Evolutionary conservation across 2,888 invertebrate genomes (phyloP), one percentile per base, ranked within the genome.

Genomic region (Cheilosia soror): DNA sequence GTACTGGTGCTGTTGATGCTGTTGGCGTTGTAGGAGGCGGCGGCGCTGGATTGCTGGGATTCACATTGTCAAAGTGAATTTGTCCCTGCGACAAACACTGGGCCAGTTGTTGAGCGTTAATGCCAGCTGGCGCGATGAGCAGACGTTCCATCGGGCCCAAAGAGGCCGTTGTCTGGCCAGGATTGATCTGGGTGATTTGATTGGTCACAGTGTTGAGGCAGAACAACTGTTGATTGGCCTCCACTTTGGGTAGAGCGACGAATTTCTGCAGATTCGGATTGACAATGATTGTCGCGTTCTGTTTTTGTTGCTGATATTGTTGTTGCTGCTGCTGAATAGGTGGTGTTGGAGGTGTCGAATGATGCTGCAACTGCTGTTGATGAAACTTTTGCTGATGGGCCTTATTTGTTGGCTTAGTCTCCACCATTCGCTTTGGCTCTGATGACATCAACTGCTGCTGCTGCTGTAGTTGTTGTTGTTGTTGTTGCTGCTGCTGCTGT

Each of bases 131-230:
- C 1, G 92, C 93, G 42, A 92, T 92, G 25, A 92, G 82, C 40
- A 92, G 73, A 3, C 92, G 89, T 83, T 92, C 92, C 88, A 92
- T 89, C n/a, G 92, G 91, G 1, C 91, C 91, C 49, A 92, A 89
- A 2, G 92, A 90, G 0, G 92, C 92, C 0, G 92, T 90, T 2
- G 92, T 92, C 82, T 92, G 92, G 2, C 89, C 90, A 2, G 92
- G 90, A 88, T 90, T 91, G 47, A 93, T 91, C 42, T 92, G 92
- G 4, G 92, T 92, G n/a, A 92, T 92, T 85, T 92, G 92, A 89
- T 92, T 93, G 49, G 91, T 92, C 2, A 92, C 88, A 4, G 92
- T 92, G 79, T 92, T 92, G 11, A 93, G 88, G 31, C 92, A 92
- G 79, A 92, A 92, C 42, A 92, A 77, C 78, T 92, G 92, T 68